These are phyloP conservation scores for Labia minor DNA, from an alignment of 2,888 invertebrate genomes.

Conservation along the genomic window DNA sequence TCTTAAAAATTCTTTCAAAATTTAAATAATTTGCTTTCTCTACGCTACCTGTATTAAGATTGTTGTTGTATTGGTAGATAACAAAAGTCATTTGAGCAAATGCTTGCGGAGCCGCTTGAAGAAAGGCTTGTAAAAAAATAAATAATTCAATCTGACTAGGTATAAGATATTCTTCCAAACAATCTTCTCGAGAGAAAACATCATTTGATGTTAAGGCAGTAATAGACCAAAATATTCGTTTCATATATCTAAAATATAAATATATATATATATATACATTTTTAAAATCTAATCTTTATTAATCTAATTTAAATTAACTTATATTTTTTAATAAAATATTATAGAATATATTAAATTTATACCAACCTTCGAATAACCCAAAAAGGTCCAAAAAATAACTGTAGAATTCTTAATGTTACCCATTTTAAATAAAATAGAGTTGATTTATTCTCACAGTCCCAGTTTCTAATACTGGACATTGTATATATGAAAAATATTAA, in stretches of 20 bases:
- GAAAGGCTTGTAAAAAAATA: conserved; percentile 64
- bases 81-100: conserved; percentile 54
- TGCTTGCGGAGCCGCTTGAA: conserved; percentile 65
- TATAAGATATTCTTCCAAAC: conserved; percentile 47
- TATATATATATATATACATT: no score
- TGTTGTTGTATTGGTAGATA: conserved; percentile 42
- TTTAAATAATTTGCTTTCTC: no score
- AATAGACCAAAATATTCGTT: conserved; percentile 63
- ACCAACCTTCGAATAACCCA: conserved; percentile 52
- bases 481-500: conserved; percentile 38
- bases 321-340: no score
- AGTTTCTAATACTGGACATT: conserved; percentile 36
- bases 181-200: conserved; percentile 47
- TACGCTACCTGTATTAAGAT: conserved; percentile 51
- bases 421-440: conserved; percentile 9
- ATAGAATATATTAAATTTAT: no score
- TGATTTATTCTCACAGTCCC: conserved; percentile 27
- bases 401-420: conserved; percentile 30
- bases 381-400: conserved; percentile 47
- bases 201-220: conserved; percentile 55
- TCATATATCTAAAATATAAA: conserved; percentile 49
- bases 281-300: not conserved
- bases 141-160: conserved; percentile 65
- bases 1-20: no score
- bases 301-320: no score